These are phyloP conservation scores for Acanthoscelides obtectus DNA, from an alignment of 2,888 invertebrate species.

Conservation along the genomic window DNA sequence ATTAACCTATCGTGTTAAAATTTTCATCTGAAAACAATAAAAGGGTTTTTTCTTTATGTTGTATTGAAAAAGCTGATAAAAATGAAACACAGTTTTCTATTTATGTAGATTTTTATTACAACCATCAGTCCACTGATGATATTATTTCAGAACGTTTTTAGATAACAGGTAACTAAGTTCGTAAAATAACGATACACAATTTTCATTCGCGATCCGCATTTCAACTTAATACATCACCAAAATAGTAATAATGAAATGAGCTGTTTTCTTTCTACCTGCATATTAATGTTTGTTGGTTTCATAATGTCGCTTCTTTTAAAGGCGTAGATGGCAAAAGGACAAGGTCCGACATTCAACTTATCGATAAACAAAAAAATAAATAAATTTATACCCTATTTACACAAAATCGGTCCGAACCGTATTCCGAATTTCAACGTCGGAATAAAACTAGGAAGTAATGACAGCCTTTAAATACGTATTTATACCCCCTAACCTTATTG, in stretches of 20 bases:
- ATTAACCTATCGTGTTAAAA: too few relatives aligned
- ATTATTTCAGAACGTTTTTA: slow-evolving; percentile 20
- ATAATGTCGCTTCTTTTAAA: neutral
- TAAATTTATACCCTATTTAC: slow-evolving; percentile 33
- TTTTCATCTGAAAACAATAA: too few relatives aligned
- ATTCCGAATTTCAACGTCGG: slow-evolving; percentile 8
- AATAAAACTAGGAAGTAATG: neutral
- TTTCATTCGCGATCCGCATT: slow-evolving; percentile 19
- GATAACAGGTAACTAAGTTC: slow-evolving; percentile 16
- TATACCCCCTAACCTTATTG: neutral
- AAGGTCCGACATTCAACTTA: slow-evolving; percentile 13
- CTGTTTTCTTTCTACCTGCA: slow-evolving; percentile 8
- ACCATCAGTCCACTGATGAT: slow-evolving; percentile 25
- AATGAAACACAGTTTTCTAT: slow-evolving; percentile 8
- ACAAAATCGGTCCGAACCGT: slow-evolving; percentile 23
- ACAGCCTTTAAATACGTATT: neutral
- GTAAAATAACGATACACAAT: slow-evolving; percentile 15
- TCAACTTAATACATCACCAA: slow-evolving; percentile 6
- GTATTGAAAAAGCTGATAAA: too few relatives aligned
- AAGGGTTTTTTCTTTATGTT: too few relatives aligned
- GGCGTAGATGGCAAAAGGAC: slow-evolving; percentile 2
- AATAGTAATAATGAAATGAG: slow-evolving; percentile 12
- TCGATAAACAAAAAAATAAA: slow-evolving; percentile 27
- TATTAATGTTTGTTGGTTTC: neutral
- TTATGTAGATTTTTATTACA: slow-evolving; percentile 23